Evolutionary conservation across 2,113 vertebrate species (phyloP).

Genomic region (western clawed frog (Xenopus tropicalis)): DNA sequence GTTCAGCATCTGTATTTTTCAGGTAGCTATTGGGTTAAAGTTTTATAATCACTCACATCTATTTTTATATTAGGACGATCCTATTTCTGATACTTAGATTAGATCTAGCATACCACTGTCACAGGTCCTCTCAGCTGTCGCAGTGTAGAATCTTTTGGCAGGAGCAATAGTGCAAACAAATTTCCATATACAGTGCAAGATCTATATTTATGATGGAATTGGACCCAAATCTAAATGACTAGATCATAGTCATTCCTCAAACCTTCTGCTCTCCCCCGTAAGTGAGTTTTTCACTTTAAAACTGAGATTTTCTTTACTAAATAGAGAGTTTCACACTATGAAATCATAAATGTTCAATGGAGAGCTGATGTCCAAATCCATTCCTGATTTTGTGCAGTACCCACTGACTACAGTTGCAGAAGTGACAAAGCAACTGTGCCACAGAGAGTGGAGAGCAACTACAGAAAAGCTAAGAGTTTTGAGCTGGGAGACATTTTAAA

Average conservation of each 20-base stretch:
- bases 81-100: slow-evolving; percentile 10
- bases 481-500: not conserved
- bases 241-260: not conserved
- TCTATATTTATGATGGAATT: not conserved
- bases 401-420: not conserved
- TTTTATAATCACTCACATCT: slow-evolving; percentile 4
- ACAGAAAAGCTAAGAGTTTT: not conserved
- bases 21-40: too few relatives aligned
- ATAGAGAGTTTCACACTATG: not conserved
- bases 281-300: too few relatives aligned
- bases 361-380: not conserved
- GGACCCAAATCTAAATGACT: not conserved
- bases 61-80: slow-evolving; percentile 15
- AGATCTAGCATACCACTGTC: not conserved
- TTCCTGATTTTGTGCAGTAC: not conserved
- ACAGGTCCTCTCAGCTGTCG: slow-evolving; percentile 5
- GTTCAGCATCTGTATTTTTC: too few relatives aligned
- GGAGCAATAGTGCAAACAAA: not conserved
- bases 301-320: not conserved
- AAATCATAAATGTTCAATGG: not conserved
- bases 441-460: not conserved
- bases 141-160: slow-evolving; percentile 1
- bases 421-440: not conserved
- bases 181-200: slow-evolving; percentile 1
- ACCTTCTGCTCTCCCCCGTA: not conserved